Base-by-base conservation (phyloP, 2,797 vertebrate genomes). In the Poeciliopsis gracilis region DNA sequence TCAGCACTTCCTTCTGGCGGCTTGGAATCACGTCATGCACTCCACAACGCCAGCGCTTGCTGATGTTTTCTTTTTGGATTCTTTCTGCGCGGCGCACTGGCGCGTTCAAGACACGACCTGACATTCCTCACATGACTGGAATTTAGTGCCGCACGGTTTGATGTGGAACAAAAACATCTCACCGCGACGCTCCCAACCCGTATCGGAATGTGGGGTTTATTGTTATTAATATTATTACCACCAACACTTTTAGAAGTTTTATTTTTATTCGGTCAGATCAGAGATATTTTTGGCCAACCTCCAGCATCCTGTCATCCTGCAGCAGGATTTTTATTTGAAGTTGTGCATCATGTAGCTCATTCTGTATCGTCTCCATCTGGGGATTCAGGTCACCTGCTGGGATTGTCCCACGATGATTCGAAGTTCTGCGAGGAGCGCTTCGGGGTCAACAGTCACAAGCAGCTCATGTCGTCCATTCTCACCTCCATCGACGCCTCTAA, bases 381-480 rank as follows among this genome's bases (percentile, higher is more conserved):
- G 8, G 6, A 49, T 63, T 9, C 83, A 99, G 98, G 98, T 46
- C 98, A 99, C 86, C 95, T 99, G 49, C 96, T 99, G 63, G 98
- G 98, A n/a, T 95, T 99, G 88, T 99, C 98, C 72, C 98, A 99
- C 5, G 98, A 99, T 0, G 98, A 99, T 93, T 99, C 98, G 61
- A 99, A 99, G 91, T 99, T 98, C 94, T 99, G 98, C 59, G 98
- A 99, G 92, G 98, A 99, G 81, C 97, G 96, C 18, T 99, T 98
- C 25, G 98, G 98, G 25, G 97, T 97, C 70, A 97, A 95, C 67
- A 98, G 98, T 82, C 98, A 99, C 91, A 99, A 98, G 85, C 96
- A 98, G 18, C 95, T 99, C 75, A 99, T 99, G 98, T 99, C 98
- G 11, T 99, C 98, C 90, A 98, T 99, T 82, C 94, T 99, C 73